Percentiles rank a stretch among this genome's conserved stretches.
Evolutionary conservation across 2,888 invertebrate genomes (phyloP).

Genomic region (Ectemnius continuus): DNA sequence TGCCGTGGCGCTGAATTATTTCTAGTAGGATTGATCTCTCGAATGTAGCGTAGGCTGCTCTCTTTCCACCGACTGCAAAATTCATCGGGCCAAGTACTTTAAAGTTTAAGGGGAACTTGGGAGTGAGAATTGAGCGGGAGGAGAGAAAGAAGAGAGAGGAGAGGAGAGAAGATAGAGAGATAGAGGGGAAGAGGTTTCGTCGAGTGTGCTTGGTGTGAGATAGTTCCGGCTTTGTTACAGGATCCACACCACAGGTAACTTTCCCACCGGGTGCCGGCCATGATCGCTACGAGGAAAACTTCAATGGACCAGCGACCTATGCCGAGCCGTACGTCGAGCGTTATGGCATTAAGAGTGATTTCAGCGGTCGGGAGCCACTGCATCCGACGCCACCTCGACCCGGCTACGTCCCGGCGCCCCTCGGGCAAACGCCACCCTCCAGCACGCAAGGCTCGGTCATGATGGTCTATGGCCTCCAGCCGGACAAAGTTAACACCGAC

Average conservation of each 20-base stretch:
- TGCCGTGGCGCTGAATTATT: too few relatives aligned
- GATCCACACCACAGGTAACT: conserved; percentile 72
- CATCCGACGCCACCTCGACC: conserved; percentile 76
- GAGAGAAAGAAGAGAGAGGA: too few relatives aligned
- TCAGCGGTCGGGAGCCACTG: conserved; percentile 74
- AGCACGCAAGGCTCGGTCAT: conserved; percentile 90
- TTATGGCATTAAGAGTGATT: conserved; percentile 75
- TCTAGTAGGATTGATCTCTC: too few relatives aligned
- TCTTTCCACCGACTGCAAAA: too few relatives aligned
- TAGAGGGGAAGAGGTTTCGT: too few relatives aligned
- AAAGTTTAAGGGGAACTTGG: too few relatives aligned
- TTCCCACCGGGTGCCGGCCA: conserved; percentile 73
- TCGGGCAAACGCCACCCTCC: conserved; percentile 74
- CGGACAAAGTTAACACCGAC: conserved; percentile 96
- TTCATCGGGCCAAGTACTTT: too few relatives aligned
- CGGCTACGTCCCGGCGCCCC: conserved; percentile 73
- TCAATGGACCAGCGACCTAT: conserved; percentile 75
- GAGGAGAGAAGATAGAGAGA: too few relatives aligned
- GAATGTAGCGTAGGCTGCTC: too few relatives aligned
- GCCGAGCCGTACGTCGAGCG: conserved; percentile 76
- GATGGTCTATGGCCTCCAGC: conserved; percentile 98
- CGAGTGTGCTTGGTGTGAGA: not conserved
- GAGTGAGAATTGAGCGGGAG: too few relatives aligned
- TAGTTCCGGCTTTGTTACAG: conserved; percentile 47
- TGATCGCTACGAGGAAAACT: conserved; percentile 76